Evolutionary conservation across 1,140 invertebrate genomes (phyloP).

Genomic region (Drosophila tani): DNA sequence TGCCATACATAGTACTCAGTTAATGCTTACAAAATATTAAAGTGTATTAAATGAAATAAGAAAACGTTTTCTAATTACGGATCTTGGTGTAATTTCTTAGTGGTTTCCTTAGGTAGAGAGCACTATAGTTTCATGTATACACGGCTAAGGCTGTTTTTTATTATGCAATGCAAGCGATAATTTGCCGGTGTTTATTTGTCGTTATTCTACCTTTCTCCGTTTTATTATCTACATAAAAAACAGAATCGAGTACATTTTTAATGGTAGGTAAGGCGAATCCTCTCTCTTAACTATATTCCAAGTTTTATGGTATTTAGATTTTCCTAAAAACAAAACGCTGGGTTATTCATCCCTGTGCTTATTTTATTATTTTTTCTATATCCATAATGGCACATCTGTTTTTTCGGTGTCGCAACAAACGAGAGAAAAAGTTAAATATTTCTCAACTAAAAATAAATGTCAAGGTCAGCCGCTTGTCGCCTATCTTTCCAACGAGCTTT

Average conservation of each 20-base stretch:
- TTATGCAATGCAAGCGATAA: constrained; percentile 30
- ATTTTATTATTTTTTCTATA: constrained; percentile 24
- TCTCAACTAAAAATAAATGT: constrained; percentile 80
- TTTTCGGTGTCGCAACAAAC: constrained; percentile 34
- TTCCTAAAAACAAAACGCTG: constrained; percentile 25
- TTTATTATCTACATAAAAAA: background rate
- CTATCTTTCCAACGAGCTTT: constrained; percentile 29
- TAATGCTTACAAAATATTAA: too few species aligned
- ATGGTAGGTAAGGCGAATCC: too few species aligned
- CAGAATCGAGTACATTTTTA: background rate
- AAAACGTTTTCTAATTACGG: too few species aligned
- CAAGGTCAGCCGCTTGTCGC: constrained; percentile 67
- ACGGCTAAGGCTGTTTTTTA: constrained; percentile 11
- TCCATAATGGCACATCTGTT: constrained; percentile 40
- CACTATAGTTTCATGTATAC: background rate
- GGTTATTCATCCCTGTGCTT: constrained; percentile 15
- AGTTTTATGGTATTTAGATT: background rate
- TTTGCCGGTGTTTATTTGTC: constrained; percentile 17
- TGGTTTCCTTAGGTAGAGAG: background rate
- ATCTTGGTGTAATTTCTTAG: too few species aligned
- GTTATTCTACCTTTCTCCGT: background rate
- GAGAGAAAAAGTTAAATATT: constrained; percentile 73
- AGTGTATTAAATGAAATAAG: too few species aligned
- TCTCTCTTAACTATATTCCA: too few species aligned
- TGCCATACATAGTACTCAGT: too few species aligned